A percentile compares a stretch with the other conserved stretches of the same genome.
phyloP scores from a whole-genome alignment of 2,888 invertebrate species.

The Drepanosiphum platanoidis region DNA sequence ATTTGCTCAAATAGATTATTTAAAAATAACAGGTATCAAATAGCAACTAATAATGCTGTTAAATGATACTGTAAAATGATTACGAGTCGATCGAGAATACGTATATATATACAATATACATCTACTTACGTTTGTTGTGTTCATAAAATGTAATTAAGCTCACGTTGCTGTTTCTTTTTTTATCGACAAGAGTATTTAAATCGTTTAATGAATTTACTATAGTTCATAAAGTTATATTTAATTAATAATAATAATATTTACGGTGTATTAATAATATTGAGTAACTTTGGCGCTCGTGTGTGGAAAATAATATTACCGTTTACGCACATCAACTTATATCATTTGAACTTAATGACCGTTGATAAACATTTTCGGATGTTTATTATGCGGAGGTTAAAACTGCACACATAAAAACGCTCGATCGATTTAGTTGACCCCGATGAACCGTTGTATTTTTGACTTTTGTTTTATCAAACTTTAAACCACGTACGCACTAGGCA shows the following conservation, averaged over 20 bases:
- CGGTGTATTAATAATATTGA: not conserved
- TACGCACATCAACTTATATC: slow-evolving; percentile 43
- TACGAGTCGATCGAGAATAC: not conserved
- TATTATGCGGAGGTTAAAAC: not conserved
- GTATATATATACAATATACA: too few species aligned
- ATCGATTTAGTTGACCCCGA: not conserved
- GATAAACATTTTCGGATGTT: slow-evolving; percentile 34
- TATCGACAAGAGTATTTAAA: too few species aligned
- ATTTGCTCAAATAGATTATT: not conserved
- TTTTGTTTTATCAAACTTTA: slow-evolving; percentile 26
- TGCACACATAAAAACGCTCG: not conserved
- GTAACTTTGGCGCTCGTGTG: not conserved
- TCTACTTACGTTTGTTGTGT: not conserved
- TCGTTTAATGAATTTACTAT: not conserved
- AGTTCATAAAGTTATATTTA: not conserved
- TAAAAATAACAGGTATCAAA: not conserved
- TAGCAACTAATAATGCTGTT: not conserved
- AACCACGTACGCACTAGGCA: slow-evolving; percentile 17
- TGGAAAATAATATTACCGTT: not conserved
- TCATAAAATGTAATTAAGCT: not conserved
- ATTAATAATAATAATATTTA: not conserved
- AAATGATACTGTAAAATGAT: not conserved
- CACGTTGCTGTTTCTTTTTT: not conserved
- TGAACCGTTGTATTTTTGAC: not conserved
- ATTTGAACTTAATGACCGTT: slow-evolving; percentile 35